These are phyloP conservation scores for Lacanobia oleracea DNA, from an alignment of 2,888 invertebrate genomes.

Conservation along the genomic window DNA sequence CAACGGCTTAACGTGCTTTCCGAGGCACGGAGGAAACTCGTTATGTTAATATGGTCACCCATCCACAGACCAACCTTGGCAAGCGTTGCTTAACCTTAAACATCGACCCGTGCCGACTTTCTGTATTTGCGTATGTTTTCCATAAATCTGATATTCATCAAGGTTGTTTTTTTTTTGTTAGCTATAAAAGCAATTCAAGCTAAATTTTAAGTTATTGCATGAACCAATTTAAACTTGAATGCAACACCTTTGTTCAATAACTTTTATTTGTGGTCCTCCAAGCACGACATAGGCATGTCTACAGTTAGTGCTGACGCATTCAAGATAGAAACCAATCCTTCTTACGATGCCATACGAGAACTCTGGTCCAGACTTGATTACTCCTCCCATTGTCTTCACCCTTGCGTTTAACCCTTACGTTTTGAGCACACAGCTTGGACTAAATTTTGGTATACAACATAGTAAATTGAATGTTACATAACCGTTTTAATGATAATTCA, in stretches of 20 bases:
- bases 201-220: too few species aligned
- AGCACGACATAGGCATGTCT: slow-evolving; percentile 4
- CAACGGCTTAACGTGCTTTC: too few species aligned
- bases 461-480: not conserved
- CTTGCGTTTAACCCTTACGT: slow-evolving; percentile 24
- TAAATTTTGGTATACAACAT: not conserved
- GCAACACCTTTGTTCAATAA: not conserved
- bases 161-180: too few species aligned
- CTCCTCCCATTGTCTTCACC: slow-evolving; percentile 42
- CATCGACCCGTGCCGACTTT: too few species aligned
- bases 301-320: slow-evolving; percentile 37
- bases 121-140: too few species aligned
- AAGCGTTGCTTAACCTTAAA: too few species aligned
- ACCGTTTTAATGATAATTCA: too few species aligned
- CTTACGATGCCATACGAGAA: slow-evolving; percentile 20
- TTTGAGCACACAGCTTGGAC: not conserved
- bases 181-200: too few species aligned
- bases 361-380: slow-evolving; percentile 43
- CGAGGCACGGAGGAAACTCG: too few species aligned
- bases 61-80: too few species aligned
- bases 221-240: not conserved
- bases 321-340: not conserved
- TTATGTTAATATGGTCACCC: too few species aligned
- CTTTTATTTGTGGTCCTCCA: not conserved
- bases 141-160: too few species aligned